Conservation (phyloP, 2,888 invertebrate species). For the Brenthis hecate region DNA sequence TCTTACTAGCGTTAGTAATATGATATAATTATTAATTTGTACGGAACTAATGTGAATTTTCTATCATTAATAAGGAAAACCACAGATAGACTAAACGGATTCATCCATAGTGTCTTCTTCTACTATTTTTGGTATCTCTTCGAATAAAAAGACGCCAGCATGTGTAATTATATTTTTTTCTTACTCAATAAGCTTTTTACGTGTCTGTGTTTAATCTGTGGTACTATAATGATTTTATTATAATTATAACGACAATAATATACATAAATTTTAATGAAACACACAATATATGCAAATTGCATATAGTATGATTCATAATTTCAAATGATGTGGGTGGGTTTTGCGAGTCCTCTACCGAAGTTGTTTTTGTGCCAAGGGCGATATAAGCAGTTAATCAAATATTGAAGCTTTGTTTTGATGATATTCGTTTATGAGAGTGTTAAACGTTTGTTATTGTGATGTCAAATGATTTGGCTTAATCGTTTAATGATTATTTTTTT, state of each 20-base stretch:
- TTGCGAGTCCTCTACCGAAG: slow-evolving; percentile 32
- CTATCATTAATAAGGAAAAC: no score
- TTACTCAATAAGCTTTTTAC: no score
- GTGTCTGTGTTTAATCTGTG: no score
- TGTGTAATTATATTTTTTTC: no score
- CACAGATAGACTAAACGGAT: no score
- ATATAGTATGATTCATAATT: slow-evolving; percentile 29
- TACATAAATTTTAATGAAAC: slow-evolving; percentile 3
- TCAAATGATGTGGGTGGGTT: slow-evolving; percentile 31
- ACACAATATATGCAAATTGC: slow-evolving; percentile 17
- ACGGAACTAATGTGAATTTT: no score
- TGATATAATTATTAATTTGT: no score
- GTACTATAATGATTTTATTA: no score
- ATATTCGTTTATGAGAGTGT: not conserved
- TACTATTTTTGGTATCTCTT: no score
- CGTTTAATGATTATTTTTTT: not conserved
- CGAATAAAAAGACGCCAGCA: no score
- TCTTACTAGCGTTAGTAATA: no score
- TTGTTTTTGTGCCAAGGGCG: slow-evolving; percentile 39
- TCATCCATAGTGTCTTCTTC: no score
- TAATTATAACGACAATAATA: not conserved
- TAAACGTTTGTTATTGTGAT: slow-evolving; percentile 10
- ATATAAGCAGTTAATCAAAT: slow-evolving; percentile 25
- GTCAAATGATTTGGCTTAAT: not conserved
- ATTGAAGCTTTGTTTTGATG: slow-evolving; percentile 21